Base-by-base conservation (phyloP, 2,113 vertebrate species). In the Syngnathus floridae region DNA sequence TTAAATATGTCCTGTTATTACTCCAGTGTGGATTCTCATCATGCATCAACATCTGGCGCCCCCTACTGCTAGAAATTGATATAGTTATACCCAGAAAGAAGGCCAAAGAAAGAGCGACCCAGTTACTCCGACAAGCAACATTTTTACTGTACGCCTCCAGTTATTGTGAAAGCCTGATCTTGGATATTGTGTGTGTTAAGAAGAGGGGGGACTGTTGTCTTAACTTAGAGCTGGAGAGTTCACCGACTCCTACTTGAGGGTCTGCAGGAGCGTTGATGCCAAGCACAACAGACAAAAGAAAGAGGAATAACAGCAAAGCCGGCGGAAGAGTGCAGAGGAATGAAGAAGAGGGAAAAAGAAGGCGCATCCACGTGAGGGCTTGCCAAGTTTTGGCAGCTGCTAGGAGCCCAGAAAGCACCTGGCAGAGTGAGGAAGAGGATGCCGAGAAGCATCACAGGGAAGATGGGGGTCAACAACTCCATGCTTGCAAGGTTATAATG, bases 251-350 rank as follows among this genome's bases (percentile, higher is more conserved):
- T 51, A 65, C 60, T 56, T 22, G 72, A 64, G 79, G 69, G 70
- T 74, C 76, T 17, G 6, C 6, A 41, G 41, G 14, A 38, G 55
- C 60, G 7, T 38, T 45, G 35, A 77, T 11, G 70, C 79, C 84
- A 90, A 84, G 74, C 80, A 82, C 72, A 89, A 88, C 84, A 86
- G 68, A 69, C 64, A 81, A 76, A 81, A 83, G 75, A 78, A 84
- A 74, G 48, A 82, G 70, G 80, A 79, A 76, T 76, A 82, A 85
- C 77, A 81, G 69, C 63, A 45, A 67, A 71, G 3, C 4, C 72
- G 43, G 55, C 72, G 71, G 70, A 74, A 45, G 48, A 35, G 4
- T 36, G 61, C 75, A 76, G 63, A 67, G 73, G 78, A 74, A 75
- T 63, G 60, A 77, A 70, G 62, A 69, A 70, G 75, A 35, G 62